These are phyloP conservation scores for Tympanuchus pallidicinctus DNA, from an alignment of 2,113 vertebrate genomes.

Conservation along the genomic window DNA sequence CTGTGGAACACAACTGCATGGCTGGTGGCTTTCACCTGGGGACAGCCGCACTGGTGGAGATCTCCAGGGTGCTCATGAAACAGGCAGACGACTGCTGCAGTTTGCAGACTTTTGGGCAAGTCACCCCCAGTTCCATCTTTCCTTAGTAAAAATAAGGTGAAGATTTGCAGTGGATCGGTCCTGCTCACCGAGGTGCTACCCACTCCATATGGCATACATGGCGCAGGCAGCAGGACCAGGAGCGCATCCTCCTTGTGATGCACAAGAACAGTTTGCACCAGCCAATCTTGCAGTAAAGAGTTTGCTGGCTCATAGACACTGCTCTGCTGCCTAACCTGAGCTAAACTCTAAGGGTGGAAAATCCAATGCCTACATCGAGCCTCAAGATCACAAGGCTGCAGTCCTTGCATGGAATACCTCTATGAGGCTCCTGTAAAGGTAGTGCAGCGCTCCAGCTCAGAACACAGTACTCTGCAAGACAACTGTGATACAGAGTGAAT, in stretches of 20 bases:
- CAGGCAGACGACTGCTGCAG: accelerated
- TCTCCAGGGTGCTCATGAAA: neutral
- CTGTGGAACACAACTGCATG: accelerated
- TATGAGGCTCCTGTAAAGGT: neutral
- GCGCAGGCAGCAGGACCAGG: neutral
- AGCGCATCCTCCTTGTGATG: neutral
- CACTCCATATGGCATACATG: accelerated
- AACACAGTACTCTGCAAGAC: neutral
- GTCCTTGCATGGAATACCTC: neutral
- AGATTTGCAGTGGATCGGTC: neutral
- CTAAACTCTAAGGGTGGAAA: neutral
- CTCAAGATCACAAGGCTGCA: neutral
- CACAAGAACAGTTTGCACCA: neutral
- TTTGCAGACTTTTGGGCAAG: neutral
- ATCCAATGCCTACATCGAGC: neutral
- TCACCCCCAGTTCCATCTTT: neutral
- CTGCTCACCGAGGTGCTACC: neutral
- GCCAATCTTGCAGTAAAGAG: neutral
- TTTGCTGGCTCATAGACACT: neutral
- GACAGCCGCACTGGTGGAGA: neutral
- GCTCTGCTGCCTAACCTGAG: neutral
- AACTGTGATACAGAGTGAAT: neutral
- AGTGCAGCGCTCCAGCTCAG: neutral
- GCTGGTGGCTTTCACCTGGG: neutral
- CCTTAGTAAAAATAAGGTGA: accelerated